Percentiles rank a stretch among this genome's conserved stretches.
Conservation (phyloP, 2,888 invertebrate species). For the Andricus quercusramuli region DNA sequence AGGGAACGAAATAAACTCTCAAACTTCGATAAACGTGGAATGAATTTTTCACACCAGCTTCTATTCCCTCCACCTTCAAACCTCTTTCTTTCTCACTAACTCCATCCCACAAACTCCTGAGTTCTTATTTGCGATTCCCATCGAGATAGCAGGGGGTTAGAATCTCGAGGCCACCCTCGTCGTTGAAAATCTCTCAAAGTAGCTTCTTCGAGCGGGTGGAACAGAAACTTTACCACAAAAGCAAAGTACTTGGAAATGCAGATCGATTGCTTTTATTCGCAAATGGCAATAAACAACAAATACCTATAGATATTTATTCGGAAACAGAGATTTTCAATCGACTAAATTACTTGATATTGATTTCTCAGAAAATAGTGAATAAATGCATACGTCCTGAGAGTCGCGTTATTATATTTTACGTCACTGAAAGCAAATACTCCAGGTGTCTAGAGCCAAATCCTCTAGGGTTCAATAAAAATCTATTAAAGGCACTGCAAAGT, state of each 20-base stretch:
- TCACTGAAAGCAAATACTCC: background rate
- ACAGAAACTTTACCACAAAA: conserved; percentile 31
- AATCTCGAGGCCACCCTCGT: conserved; percentile 12
- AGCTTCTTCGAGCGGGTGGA: conserved; percentile 30
- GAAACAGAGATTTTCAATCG: conserved; percentile 26
- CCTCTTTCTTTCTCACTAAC: conserved; percentile 1
- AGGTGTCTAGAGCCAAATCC: conserved; percentile 11
- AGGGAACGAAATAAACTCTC: conserved; percentile 37
- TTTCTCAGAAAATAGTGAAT: background rate
- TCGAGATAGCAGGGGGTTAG: conserved; percentile 27
- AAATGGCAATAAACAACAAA: conserved; percentile 1
- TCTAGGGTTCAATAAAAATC: conserved; percentile 26
- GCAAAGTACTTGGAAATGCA: conserved; percentile 23
- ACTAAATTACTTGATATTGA: conserved; percentile 21
- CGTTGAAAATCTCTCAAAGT: conserved; percentile 38
- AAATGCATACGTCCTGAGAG: background rate
- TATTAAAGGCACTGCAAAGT: background rate
- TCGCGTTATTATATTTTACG: conserved; percentile 13
- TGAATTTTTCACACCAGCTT: conserved; percentile 37
- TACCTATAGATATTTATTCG: background rate
- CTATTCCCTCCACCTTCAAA: conserved; percentile 20
- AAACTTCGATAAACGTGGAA: conserved; percentile 37
- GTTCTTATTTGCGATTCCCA: conserved; percentile 34
- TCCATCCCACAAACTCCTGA: conserved; percentile 21
- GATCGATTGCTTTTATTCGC: conserved; percentile 15